Conservation (phyloP, 1,140 invertebrate species). For the Aethina tumida region DNA sequence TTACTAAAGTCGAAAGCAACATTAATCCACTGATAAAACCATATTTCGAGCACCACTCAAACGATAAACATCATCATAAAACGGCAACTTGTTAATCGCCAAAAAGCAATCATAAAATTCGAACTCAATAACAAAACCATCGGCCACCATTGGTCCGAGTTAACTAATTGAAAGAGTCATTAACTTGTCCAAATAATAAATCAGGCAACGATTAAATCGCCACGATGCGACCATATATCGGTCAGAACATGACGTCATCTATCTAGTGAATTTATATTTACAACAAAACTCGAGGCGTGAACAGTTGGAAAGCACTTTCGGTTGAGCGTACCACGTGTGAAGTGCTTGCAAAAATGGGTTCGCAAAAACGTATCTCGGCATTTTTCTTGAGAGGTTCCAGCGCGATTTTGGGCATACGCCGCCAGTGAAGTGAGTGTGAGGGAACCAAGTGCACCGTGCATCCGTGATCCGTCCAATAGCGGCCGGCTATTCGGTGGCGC, state of each 20-base stretch:
- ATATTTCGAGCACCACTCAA: too few species aligned
- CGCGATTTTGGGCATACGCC: too few species aligned
- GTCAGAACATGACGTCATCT: constrained; percentile 17
- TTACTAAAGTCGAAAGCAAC: too few species aligned
- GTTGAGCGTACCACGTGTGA: constrained; percentile 3
- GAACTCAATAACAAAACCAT: too few species aligned
- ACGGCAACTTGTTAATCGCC: too few species aligned
- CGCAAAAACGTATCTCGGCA: background rate
- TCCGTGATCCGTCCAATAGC: constrained; percentile 3
- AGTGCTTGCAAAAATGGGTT: constrained; percentile 3
- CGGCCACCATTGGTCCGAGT: too few species aligned
- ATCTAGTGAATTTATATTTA: constrained; percentile 26
- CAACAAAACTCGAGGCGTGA: constrained; percentile 13
- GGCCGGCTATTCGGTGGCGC: constrained; percentile 3
- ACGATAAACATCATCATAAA: too few species aligned
- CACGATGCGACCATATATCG: constrained; percentile 7
- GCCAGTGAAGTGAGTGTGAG: constrained; percentile 10
- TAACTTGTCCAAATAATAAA: constrained; percentile 8
- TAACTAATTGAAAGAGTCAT: too few species aligned
- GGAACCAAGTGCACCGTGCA: constrained; percentile 4
- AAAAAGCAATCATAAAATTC: too few species aligned
- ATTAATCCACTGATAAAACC: too few species aligned
- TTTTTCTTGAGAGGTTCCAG: too few species aligned
- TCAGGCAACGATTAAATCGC: constrained; percentile 14
- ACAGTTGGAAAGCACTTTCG: background rate